phyloP scores from a whole-genome alignment of 2,888 invertebrate species.

The Lysandra coridon region DNA sequence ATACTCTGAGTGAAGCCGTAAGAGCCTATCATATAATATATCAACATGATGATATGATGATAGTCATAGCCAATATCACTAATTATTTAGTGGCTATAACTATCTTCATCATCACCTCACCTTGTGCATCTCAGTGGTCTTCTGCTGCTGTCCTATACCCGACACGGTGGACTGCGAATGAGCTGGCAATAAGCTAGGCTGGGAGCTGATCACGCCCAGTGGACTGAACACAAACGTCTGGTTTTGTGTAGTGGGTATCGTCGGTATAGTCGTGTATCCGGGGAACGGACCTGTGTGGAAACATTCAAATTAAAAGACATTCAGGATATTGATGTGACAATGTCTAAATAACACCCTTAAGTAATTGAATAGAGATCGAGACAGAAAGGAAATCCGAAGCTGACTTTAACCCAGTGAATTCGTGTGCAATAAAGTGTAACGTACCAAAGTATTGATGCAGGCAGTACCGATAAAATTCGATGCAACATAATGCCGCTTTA shows the following conservation, averaged over 20 bases:
- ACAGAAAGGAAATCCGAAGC: no score
- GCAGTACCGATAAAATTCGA: no score
- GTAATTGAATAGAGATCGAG: not conserved
- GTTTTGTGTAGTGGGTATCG: constrained; percentile 88
- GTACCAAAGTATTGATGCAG: not conserved
- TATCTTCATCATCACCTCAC: constrained; percentile 52
- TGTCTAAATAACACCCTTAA: not conserved
- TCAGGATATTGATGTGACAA: not conserved
- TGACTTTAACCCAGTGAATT: not conserved
- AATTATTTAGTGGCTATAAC: no score
- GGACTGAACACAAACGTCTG: constrained; percentile 90
- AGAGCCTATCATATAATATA: no score
- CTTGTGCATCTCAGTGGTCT: constrained; percentile 84
- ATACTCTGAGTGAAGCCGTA: no score
- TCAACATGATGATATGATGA: no score
- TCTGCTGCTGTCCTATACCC: constrained; percentile 78
- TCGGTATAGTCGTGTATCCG: constrained; percentile 89
- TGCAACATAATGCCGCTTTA: not conserved
- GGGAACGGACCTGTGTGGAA: constrained; percentile 80
- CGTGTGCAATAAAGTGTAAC: not conserved
- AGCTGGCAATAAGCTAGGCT: constrained; percentile 83
- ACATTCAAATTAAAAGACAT: not conserved
- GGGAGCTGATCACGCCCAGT: constrained; percentile 85
- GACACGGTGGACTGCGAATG: constrained; percentile 77
- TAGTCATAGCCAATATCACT: no score